phyloP scores from a whole-genome alignment of 2,888 invertebrate species.

The Keiferia lycopersicella region DNA sequence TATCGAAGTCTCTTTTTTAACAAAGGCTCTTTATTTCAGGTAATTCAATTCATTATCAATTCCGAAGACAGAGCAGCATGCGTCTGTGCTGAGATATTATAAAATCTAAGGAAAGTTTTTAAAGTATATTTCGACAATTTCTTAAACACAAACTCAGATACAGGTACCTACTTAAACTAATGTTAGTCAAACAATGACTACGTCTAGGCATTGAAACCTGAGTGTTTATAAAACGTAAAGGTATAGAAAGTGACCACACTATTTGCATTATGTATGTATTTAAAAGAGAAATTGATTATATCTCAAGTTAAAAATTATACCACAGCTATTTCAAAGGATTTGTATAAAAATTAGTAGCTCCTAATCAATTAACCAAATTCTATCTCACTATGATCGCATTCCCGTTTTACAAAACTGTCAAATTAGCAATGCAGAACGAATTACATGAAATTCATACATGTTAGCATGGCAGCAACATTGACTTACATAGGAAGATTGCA shows the following conservation, averaged over 20 bases:
- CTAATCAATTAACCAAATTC: too few species aligned
- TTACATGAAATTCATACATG: too few species aligned
- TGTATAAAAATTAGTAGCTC: too few species aligned
- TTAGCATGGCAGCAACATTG: too few species aligned
- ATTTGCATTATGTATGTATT: constrained; percentile 2
- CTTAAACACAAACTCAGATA: neutral
- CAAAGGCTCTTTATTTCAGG: too few species aligned
- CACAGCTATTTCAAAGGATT: neutral
- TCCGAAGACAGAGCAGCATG: constrained; percentile 43
- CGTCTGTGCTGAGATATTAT: constrained; percentile 33
- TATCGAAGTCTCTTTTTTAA: too few species aligned
- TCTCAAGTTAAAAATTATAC: neutral
- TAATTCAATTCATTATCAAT: constrained; percentile 75
- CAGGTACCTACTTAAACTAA: neutral
- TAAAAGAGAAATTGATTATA: constrained; percentile 13
- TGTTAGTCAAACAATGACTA: neutral
- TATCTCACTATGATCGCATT: too few species aligned
- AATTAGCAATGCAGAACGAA: too few species aligned
- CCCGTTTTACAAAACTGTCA: too few species aligned
- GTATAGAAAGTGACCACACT: constrained; percentile 2
- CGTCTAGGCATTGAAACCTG: neutral
- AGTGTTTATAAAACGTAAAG: neutral
- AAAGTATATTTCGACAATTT: neutral
- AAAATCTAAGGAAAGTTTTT: constrained; percentile 33
- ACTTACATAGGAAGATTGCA: too few species aligned